Percentiles rank a stretch among this genome's conserved stretches.
These are phyloP conservation scores for Platyura marginata DNA, from an alignment of 1,140 invertebrate genomes.

Conservation along the genomic window DNA sequence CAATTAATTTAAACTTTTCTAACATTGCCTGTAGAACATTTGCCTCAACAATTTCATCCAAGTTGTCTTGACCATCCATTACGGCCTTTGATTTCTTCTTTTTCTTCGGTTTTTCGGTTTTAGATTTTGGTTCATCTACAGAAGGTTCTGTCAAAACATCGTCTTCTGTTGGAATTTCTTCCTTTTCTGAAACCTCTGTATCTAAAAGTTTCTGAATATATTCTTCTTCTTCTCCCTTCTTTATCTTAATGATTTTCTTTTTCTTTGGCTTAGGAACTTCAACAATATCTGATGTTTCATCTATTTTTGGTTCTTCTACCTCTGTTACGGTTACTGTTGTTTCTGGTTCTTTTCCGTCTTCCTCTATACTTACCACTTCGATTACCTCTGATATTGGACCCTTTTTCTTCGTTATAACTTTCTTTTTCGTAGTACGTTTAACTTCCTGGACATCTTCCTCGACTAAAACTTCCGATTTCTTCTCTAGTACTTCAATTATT, in stretches of 20 bases:
- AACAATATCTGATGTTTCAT: slow-evolving; percentile 22
- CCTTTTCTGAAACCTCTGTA: slow-evolving; percentile 19
- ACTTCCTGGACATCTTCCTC: slow-evolving; percentile 3
- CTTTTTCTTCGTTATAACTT: slow-evolving; percentile 17
- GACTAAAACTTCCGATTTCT: background rate
- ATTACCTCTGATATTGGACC: slow-evolving; percentile 14
- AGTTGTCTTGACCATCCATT: background rate
- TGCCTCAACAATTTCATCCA: too few species aligned
- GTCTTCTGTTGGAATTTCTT: slow-evolving; percentile 11
- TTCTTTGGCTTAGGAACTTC: slow-evolving; percentile 14
- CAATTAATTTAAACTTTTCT: too few species aligned
- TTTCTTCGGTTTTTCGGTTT: background rate
- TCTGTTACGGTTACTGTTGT: slow-evolving; percentile 8
- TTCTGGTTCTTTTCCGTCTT: slow-evolving; percentile 12
- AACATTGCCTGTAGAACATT: too few species aligned
- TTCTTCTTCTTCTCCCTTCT: slow-evolving; percentile 18
- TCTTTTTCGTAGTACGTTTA: slow-evolving; percentile 20
- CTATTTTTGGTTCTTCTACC: slow-evolving; percentile 13
- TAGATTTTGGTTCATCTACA: slow-evolving; percentile 2
- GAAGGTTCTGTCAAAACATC: slow-evolving; percentile 6
- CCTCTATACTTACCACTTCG: slow-evolving; percentile 25
- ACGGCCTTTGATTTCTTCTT: slow-evolving; percentile 5
- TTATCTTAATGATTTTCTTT: slow-evolving; percentile 14
- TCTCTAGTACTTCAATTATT: background rate
- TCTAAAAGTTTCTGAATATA: slow-evolving; percentile 18